These are phyloP conservation scores for Sebastes steindachneri DNA, from an alignment of 2,797 vertebrate species.

Conservation along the genomic window DNA sequence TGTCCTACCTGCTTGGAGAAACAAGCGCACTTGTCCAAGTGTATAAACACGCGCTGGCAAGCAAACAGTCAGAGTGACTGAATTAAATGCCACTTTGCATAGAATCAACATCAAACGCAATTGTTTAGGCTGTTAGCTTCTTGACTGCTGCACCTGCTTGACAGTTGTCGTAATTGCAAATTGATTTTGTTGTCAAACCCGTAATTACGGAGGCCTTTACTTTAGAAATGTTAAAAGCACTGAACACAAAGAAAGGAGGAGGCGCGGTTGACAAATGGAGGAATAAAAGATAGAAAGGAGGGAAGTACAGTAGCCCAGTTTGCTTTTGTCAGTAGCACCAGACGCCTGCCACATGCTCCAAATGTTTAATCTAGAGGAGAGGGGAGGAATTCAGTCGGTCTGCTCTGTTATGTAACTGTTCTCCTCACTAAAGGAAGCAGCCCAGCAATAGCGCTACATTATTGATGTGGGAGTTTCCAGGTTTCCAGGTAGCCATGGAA, in stretches of 20 bases:
- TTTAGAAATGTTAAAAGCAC: constrained; percentile 35
- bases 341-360: constrained; percentile 23
- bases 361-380: constrained; percentile 49
- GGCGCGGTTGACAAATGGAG: background rate
- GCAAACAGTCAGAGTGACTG: constrained; percentile 28
- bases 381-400: constrained; percentile 33
- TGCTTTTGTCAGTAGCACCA: constrained; percentile 18
- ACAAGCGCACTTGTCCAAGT: constrained; percentile 3
- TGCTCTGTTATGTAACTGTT: constrained; percentile 76
- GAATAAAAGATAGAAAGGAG: background rate
- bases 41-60: constrained; percentile 13
- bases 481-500: constrained; percentile 66
- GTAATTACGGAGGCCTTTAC: constrained; percentile 52
- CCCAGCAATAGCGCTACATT: constrained; percentile 66
- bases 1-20: constrained; percentile 10
- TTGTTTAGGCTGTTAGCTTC: constrained; percentile 45
- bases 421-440: constrained; percentile 57
- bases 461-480: constrained; percentile 83
- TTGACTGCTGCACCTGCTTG: constrained; percentile 47
- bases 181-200: constrained; percentile 68
- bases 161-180: constrained; percentile 71
- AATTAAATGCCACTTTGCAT: constrained; percentile 58
- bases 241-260: constrained; percentile 9
- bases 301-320: constrained; percentile 19
- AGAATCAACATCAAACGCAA: constrained; percentile 51